Conservation (phyloP, 2,888 invertebrate species). For the Parasteatoda lunata region DNA sequence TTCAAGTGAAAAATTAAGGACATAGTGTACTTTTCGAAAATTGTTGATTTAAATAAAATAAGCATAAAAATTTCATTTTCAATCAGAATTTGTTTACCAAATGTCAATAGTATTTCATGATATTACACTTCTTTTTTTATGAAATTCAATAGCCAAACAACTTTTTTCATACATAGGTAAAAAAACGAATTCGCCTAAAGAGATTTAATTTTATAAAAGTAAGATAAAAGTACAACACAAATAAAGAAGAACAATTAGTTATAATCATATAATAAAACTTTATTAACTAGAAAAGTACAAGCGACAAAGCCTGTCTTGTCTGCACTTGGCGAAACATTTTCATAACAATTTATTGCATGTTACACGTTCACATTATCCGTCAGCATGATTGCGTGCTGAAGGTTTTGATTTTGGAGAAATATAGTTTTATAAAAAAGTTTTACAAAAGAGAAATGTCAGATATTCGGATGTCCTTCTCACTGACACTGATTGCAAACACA, state of each 20-base stretch:
- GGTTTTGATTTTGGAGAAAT: slow-evolving; percentile 63
- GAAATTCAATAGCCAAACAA: too few relatives aligned
- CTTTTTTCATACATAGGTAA: too few relatives aligned
- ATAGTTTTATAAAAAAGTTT: slow-evolving; percentile 54
- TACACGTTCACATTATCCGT: slow-evolving; percentile 52
- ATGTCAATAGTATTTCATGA: too few relatives aligned
- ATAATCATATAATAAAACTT: slow-evolving; percentile 59
- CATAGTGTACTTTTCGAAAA: too few relatives aligned
- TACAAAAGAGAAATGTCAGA: slow-evolving; percentile 16
- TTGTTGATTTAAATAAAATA: too few relatives aligned
- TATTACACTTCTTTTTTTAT: too few relatives aligned
- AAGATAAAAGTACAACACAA: background rate
- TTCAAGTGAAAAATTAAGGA: too few relatives aligned
- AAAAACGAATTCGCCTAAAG: too few relatives aligned
- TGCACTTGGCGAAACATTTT: slow-evolving; percentile 58
- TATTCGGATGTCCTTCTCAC: slow-evolving; percentile 1
- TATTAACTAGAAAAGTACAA: slow-evolving; percentile 67
- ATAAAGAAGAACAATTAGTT: background rate
- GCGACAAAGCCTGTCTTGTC: slow-evolving; percentile 46
- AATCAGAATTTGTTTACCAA: too few relatives aligned
- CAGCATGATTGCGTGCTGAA: slow-evolving; percentile 6
- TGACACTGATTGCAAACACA: slow-evolving; percentile 44
- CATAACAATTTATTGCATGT: slow-evolving; percentile 66
- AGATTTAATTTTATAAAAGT: too few relatives aligned
- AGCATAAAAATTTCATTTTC: too few relatives aligned